Percentiles rank a stretch among this genome's conserved stretches.
Conservation (phyloP, 2,113 vertebrate species). For the Pterocles burchelli region DNA sequence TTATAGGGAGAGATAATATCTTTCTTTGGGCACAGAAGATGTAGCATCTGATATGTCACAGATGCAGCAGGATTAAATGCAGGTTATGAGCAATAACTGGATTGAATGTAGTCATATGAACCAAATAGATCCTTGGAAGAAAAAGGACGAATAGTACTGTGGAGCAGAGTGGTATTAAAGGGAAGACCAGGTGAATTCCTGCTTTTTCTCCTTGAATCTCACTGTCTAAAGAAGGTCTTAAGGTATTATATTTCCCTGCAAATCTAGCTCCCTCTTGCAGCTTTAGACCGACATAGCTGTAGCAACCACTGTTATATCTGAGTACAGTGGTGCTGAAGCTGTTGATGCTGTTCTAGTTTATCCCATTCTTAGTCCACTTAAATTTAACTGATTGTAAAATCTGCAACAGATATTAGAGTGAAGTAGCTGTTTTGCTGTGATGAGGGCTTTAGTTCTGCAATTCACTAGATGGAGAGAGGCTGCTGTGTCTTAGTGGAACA, state of each 20-base stretch:
- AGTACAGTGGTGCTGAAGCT: background rate
- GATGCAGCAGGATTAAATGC: background rate
- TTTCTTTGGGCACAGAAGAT: background rate
- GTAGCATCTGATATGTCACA: background rate
- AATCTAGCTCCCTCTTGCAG: background rate
- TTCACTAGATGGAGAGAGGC: background rate
- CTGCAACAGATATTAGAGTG: background rate
- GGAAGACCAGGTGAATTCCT: background rate
- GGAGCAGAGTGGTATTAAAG: background rate
- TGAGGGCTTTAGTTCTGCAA: background rate
- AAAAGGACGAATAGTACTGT: background rate
- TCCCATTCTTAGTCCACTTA: background rate
- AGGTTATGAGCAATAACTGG: background rate
- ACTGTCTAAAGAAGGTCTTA: background rate
- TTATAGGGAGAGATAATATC: background rate
- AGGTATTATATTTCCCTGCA: background rate
- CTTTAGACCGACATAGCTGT: background rate
- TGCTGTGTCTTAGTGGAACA: background rate
- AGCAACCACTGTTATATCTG: background rate
- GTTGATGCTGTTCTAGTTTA: background rate
- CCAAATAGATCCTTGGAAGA: background rate
- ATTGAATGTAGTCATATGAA: background rate
- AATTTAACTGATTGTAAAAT: background rate
- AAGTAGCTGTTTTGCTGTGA: background rate
- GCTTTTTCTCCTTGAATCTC: background rate